Evolutionary conservation across 2,113 vertebrate species (phyloP), one percentile per base, ranked within the genome.

Genomic region (Etheostoma cragini): DNA sequence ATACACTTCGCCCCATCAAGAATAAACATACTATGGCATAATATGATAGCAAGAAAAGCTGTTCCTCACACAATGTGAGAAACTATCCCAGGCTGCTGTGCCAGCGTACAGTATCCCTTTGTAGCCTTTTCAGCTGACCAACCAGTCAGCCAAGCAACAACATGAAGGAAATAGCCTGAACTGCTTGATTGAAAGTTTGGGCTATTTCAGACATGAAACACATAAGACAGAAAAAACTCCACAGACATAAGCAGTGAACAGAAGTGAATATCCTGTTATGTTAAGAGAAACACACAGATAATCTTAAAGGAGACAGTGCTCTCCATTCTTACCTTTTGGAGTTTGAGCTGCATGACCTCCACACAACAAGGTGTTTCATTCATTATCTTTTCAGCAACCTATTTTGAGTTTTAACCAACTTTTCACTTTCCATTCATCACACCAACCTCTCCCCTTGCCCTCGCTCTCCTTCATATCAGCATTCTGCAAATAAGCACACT

Each of bases 351-450:
- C 57, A 46, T 69, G 70, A 84, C 65, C 72, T 72, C 68, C 58
- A 60, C 60, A 53, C 33, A 63, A 76, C 63, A 56, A 72, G 64
- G 6, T 53, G 66, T 75, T 74, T 58, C 62, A 57, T 67, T 16
- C 33, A 47, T 77, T 80, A 45, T 77, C 64, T 72, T 49, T 75
- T 82, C 53, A 60, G 73, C 72, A 77, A 74, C 69, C 78, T 19
- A 74, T 80, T 80, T 72, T 63, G 33, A 84, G 47, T 82, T 87
- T 87, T 65, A 75, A 82, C 75, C 33, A 85, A 74, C 61, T 77
- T 84, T 85, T 84, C 75, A 56, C 72, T 67, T 87, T 83, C 72
- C 54, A 87, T 91, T 87, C 71, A 82, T 82, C 78, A 65, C 75
- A 53, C 52, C 58, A 33, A 4, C 69, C 72, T 56, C 57, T 45